Percentiles rank a stretch among this genome's conserved stretches.
Conservation (phyloP, 2,888 invertebrate species). For the Ptilodon capucinus region DNA sequence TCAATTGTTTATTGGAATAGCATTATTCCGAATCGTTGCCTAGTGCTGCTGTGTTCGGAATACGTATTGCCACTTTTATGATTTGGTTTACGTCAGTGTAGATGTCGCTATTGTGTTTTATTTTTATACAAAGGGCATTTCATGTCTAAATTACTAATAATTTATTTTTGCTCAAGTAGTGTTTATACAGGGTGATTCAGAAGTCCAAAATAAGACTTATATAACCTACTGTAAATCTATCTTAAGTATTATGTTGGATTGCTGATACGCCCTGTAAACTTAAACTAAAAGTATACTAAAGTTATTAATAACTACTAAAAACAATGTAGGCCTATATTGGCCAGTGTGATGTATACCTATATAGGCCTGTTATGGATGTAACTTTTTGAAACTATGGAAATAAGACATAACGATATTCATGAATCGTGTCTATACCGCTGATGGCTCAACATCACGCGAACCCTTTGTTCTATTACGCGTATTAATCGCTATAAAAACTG, state of each 20-base stretch:
- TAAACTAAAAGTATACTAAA: too few relatives aligned
- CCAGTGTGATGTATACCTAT: too few relatives aligned
- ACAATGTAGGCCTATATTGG: too few relatives aligned
- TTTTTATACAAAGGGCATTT: background rate
- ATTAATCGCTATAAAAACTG: background rate
- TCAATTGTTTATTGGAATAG: constrained; percentile 2
- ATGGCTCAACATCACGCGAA: background rate
- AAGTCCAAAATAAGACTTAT: too few relatives aligned
- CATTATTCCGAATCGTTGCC: constrained; percentile 9
- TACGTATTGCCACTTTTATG: constrained; percentile 19
- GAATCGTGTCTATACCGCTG: background rate
- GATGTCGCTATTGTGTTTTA: constrained; percentile 2
- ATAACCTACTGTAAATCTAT: too few relatives aligned
- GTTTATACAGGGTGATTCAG: too few relatives aligned
- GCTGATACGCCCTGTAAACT: too few relatives aligned
- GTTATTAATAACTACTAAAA: too few relatives aligned
- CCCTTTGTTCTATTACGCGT: background rate
- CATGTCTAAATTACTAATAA: too few relatives aligned
- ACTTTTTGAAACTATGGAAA: background rate
- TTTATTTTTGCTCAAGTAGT: too few relatives aligned
- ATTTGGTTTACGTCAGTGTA: constrained; percentile 15
- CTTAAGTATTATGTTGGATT: too few relatives aligned
- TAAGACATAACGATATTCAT: constrained; percentile 5
- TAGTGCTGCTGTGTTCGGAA: constrained; percentile 14
- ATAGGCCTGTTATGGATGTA: background rate